A percentile compares a stretch with the other conserved stretches of the same genome.
phyloP scores from a whole-genome alignment of 1,140 invertebrate genomes.

The Daktulosphaira vitifoliae region DNA sequence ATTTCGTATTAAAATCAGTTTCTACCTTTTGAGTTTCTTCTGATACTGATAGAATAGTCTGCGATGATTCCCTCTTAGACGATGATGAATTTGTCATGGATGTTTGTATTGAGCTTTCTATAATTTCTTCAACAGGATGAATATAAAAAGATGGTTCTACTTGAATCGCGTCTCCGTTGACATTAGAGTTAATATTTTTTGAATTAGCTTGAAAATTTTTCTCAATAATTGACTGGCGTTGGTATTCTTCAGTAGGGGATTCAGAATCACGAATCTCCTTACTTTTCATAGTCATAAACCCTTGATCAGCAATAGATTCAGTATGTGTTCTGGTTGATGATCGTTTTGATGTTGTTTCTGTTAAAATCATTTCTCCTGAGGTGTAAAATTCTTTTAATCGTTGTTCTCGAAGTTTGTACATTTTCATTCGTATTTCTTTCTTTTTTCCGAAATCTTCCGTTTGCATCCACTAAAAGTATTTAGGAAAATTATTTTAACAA shows the following conservation, averaged over 20 bases:
- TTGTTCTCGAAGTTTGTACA: constrained; percentile 70
- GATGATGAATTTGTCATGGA: neutral
- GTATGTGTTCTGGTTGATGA: constrained; percentile 49
- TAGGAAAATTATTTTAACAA: too few relatives aligned
- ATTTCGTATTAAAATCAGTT: neutral
- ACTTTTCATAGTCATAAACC: constrained; percentile 62
- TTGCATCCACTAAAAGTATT: constrained; percentile 69
- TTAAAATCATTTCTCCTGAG: constrained; percentile 44
- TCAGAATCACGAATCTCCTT: constrained; percentile 67
- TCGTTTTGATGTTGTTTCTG: constrained; percentile 33
- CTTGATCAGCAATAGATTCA: constrained; percentile 61
- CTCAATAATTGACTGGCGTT: constrained; percentile 32
- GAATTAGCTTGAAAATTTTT: neutral
- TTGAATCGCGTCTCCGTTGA: neutral
- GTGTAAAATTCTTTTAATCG: constrained; percentile 61
- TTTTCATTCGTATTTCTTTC: constrained; percentile 72
- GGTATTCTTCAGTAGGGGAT: constrained; percentile 57
- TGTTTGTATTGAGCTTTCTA: neutral
- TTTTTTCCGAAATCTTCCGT: constrained; percentile 74
- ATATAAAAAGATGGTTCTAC: neutral
- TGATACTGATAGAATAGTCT: constrained; percentile 7
- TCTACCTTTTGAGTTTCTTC: constrained; percentile 12
- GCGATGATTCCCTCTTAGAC: constrained; percentile 10
- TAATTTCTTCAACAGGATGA: constrained; percentile 1
- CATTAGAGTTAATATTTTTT: neutral